Base-by-base conservation (phyloP, 2,888 invertebrate species). In the Orthosia gracilis region DNA sequence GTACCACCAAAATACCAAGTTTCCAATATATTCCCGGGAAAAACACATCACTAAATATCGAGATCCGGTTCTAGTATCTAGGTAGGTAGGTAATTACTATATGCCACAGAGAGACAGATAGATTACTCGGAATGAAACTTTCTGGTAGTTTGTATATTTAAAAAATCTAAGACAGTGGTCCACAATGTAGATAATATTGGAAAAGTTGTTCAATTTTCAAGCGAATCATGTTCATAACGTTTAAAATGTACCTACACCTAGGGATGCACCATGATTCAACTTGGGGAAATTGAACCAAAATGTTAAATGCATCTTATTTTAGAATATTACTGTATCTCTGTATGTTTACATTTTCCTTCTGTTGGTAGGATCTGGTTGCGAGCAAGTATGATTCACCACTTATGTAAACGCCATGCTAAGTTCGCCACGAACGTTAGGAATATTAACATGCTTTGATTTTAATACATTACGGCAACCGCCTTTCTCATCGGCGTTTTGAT, bases 321-420 rank as follows among this genome's bases (percentile, higher is more conserved):
- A 68, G 26, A 58, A 70, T n/a, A 62, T 31, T 50, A 63, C 47
- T 47, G 31, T 52, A 40, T 49, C 63, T 64, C 40, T 49, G 40
- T 63, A 31, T 57, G 45, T 79, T 75, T 50, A 76, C 23, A 50
- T 72, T 71, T 67, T 59, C 76, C 21, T 63, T n/a, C 52, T 69
- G 54, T 64, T 64, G 50, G 21, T 69, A 80, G 40, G 69, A 73
- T 69, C 73, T 80, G 73, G 31, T 69, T 72, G 49, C 65, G 9
- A 69, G 69, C 76, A 68, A 68, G 71, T 62, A 57, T 80, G 80
- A 80, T 65, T 80, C 80, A 80, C 65, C 55, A 62, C 62, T 55
- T 76, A 76, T 78, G 61, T 76, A 70, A 67, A 79, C 50, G 65
- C 54, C 23, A 59, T 31, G 18, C 13, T 58, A 31, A 68, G 13